Evolutionary conservation across 92 coral and sea anemone genomes (phyloP), one percentile per base, ranked within the genome.

Genomic region (Virgularia gustaviana): DNA sequence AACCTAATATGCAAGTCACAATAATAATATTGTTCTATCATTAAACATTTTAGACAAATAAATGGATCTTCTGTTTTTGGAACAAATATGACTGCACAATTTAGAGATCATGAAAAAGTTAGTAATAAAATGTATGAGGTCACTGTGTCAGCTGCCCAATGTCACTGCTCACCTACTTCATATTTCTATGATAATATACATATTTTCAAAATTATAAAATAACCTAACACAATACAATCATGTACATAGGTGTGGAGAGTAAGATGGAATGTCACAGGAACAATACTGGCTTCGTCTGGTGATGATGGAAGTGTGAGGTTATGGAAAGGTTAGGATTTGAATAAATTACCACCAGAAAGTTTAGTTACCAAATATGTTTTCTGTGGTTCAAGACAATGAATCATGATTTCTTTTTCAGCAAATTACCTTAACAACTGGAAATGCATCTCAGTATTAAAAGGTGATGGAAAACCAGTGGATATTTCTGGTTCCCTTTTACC

Each of bases 171-270:
- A 43, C 20, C 2, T 43, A 22, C 51, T 22, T 41, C 9, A 9
- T 9, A 9, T 41, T 9, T 41, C n/a, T 9, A 41, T 41, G 9
- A 9, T 41, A 41, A 9, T 41, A 41, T 9, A 9, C 47, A 9
- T 41, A n/a, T n/a, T n/a, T n/a, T n/a, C n/a, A n/a, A n/a, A n/a
- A n/a, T n/a, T n/a, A n/a, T n/a, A n/a, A n/a, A n/a, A n/a, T n/a
- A n/a, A n/a, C n/a, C n/a, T n/a, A n/a, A n/a, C n/a, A n/a, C n/a
- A n/a, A n/a, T n/a, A n/a, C n/a, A n/a, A n/a, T n/a, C n/a, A n/a
- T n/a, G n/a, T n/a, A n/a, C n/a, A n/a, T 36, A 91, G 97, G 97
- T 89, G 29, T 91, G 97, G 97, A 81, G 97, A 6, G 96, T 91
- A 35, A 88, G 83, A 44, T 91, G 97, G 97, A 91, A 91, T 70